Conservation (phyloP, 2,113 vertebrate species). For the Anarhynchus alexandrinus region DNA sequence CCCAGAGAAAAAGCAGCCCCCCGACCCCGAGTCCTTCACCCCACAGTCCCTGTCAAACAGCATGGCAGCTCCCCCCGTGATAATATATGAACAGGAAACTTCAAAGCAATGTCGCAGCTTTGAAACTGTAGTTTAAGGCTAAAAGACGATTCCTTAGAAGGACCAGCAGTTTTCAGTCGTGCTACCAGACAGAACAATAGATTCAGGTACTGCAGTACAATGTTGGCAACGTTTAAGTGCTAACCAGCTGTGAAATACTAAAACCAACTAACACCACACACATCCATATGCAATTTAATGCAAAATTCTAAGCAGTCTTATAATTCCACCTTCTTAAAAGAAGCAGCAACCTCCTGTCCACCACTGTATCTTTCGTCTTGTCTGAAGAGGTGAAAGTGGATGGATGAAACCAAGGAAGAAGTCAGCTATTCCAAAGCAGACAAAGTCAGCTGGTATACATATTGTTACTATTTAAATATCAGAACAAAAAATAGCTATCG, state of each 20-base stretch:
- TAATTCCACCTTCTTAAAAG: not conserved
- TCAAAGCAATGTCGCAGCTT: slow-evolving; percentile 13
- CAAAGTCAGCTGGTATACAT: not conserved
- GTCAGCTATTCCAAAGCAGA: not conserved
- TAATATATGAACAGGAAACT: not conserved
- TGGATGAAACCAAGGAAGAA: not conserved
- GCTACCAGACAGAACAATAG: not conserved
- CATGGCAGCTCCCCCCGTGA: not conserved
- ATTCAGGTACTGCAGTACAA: not conserved
- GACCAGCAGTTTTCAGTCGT: not conserved
- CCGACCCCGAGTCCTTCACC: not conserved
- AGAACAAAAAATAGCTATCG: not conserved
- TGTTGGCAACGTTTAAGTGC: not conserved
- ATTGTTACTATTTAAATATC: not conserved
- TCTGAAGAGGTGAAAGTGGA: not conserved
- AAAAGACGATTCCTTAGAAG: not conserved
- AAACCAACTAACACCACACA: not conserved
- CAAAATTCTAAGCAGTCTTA: not conserved
- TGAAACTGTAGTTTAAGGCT: not conserved
- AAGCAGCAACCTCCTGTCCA: not conserved
- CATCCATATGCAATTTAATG: not conserved
- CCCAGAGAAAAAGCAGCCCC: not conserved
- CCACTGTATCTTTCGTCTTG: not conserved
- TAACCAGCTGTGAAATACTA: not conserved
- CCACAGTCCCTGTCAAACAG: not conserved